Conservation (phyloP, 2,797 vertebrate genomes). For the Channa striata region DNA sequence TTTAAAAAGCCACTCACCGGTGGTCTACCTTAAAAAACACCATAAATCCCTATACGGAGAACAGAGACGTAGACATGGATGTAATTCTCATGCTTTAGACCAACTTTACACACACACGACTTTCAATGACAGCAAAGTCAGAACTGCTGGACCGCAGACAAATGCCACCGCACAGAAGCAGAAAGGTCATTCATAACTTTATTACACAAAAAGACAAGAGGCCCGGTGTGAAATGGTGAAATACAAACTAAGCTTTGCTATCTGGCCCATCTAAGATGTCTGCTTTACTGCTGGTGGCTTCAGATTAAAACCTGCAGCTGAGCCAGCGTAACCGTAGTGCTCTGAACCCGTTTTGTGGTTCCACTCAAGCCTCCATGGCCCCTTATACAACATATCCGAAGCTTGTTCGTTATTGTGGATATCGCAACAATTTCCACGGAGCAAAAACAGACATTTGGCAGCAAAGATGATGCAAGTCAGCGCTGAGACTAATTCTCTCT, state of each 20-base stretch:
- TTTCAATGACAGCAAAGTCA: slow-evolving; percentile 34
- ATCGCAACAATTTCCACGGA: slow-evolving; percentile 6
- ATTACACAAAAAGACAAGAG: slow-evolving; percentile 26
- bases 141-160: slow-evolving; percentile 34
- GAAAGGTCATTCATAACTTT: slow-evolving; percentile 55
- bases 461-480: slow-evolving; percentile 13
- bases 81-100: background rate
- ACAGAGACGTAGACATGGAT: background rate
- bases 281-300: no score
- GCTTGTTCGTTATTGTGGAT: slow-evolving; percentile 5
- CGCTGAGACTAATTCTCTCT: slow-evolving; percentile 12
- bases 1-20: no score
- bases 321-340: no score
- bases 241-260: background rate
- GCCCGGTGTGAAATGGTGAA: background rate
- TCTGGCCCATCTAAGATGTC: no score
- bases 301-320: no score
- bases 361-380: background rate
- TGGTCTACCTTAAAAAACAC: no score
- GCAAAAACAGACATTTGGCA: slow-evolving; percentile 30
- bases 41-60: slow-evolving; percentile 11
- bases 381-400: background rate
- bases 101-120: slow-evolving; percentile 31
- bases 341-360: background rate
- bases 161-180: slow-evolving; percentile 57